phyloP scores from a whole-genome alignment of 2,113 vertebrate genomes.

The Oreamnos americanus region DNA sequence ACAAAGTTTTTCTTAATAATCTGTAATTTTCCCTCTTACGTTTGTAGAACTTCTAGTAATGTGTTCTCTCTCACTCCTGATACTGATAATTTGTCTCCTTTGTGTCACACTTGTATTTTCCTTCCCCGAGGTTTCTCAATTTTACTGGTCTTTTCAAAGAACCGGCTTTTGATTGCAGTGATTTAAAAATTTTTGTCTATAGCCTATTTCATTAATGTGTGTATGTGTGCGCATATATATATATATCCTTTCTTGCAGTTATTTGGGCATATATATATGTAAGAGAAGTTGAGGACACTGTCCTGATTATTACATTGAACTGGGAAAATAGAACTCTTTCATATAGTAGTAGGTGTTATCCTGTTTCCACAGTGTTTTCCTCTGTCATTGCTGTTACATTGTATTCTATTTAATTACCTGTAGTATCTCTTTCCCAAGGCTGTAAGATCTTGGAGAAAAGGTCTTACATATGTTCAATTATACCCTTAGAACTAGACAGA shows the following conservation, averaged over 20 bases:
- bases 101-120: not conserved
- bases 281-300: not conserved
- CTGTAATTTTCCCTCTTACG: not conserved
- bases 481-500: not conserved
- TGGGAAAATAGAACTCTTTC: not conserved
- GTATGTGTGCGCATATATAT: accelerated
- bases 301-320: not conserved
- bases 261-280: not conserved
- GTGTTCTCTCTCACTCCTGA: not conserved
- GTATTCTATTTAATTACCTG: not conserved
- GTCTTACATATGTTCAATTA: not conserved
- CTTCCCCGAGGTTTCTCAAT: not conserved
- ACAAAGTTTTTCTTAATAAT: not conserved
- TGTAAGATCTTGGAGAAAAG: not conserved
- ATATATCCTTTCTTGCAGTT: not conserved
- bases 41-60: not conserved
- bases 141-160: not conserved
- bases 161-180: not conserved
- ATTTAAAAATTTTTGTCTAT: not conserved
- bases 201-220: not conserved
- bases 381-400: not conserved
- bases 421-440: not conserved
- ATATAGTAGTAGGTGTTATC: not conserved
- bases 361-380: not conserved
- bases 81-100: not conserved